These are phyloP conservation scores for Hapalemur alaotrensis DNA, from an alignment of 2,797 vertebrate genomes.

Conservation along the genomic window DNA sequence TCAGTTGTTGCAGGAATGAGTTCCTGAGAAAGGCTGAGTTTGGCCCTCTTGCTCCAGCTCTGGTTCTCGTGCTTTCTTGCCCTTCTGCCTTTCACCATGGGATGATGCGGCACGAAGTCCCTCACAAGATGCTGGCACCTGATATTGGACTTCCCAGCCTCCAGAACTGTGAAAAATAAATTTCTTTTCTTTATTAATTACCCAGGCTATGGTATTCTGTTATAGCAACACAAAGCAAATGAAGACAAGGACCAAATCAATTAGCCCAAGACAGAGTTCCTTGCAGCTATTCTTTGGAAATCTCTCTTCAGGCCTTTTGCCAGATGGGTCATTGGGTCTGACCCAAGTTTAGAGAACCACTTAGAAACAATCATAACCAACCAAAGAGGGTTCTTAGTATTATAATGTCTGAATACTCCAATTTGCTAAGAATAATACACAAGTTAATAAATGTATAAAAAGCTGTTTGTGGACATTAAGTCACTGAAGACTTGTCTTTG, in stretches of 20 bases:
- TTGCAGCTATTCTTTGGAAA: conserved; percentile 25
- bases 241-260: neutral
- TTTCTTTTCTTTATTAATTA: neutral
- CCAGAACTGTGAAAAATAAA: neutral
- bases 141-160: neutral
- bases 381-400: conserved; percentile 58
- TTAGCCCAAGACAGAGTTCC: neutral
- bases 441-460: conserved; percentile 7
- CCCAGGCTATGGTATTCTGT: neutral
- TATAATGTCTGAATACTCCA: neutral
- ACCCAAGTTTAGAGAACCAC: conserved; percentile 58
- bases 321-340: conserved; percentile 27
- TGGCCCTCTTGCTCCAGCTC: neutral
- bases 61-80: neutral
- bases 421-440: conserved; percentile 51
- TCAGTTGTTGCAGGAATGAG: neutral
- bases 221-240: neutral
- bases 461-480: neutral
- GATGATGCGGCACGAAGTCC: neutral
- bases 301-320: conserved; percentile 15
- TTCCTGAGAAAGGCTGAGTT: neutral
- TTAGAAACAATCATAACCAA: conserved; percentile 62
- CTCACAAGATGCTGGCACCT: neutral
- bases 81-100: neutral
- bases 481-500: neutral